Evolutionary conservation across 2,888 invertebrate species (phyloP), one percentile per base, ranked within the genome.

Genomic region (Rhaphigaster nebulosa): DNA sequence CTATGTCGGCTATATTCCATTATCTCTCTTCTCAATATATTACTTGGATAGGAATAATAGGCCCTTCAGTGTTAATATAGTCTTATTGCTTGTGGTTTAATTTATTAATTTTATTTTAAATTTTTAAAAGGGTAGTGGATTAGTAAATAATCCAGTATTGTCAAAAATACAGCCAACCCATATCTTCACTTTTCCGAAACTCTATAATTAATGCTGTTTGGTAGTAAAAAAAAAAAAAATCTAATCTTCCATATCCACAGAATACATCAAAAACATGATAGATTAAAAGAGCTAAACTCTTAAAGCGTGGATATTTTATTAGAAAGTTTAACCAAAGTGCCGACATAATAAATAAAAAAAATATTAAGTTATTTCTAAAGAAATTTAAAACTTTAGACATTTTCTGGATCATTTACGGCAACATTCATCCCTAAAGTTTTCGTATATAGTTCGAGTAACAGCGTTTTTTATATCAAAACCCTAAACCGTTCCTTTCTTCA

Each of bases 21-120:
- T 76, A 76, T 76, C 70, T 38, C 34, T 38, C 70, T 76, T 76
- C 70, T 6, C 38, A 38, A 76, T 76, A 76, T 76, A 76, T 76
- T 76, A 38, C 38, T 2, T 20, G 15, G 20, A 8, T 18, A 65
- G 65, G 38, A 38, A 23, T 38, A 38, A 65, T 15, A 2, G 1
- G 23, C 8, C 38, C 5, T 0, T 65, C 65, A 34, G 4, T 34
- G 10, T n/a, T n/a, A 60, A n/a, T 60, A 60, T 60, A 12, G 3
- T n/a, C n/a, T n/a, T 13, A 56, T 56, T 56, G 56, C 12, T 26
- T 26, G 13, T 60, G 12, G 60, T 18, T 12, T 12, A 13, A 12
- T 60, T 60, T 29, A 29, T 29, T n/a, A 56, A 56, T 56, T 26
- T n/a, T 26, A 56, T n/a, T 56, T 56, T 56, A 56, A 56, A 56